phyloP scores from a whole-genome alignment of 2,888 invertebrate genomes.

The Priocnemis perturbator region DNA sequence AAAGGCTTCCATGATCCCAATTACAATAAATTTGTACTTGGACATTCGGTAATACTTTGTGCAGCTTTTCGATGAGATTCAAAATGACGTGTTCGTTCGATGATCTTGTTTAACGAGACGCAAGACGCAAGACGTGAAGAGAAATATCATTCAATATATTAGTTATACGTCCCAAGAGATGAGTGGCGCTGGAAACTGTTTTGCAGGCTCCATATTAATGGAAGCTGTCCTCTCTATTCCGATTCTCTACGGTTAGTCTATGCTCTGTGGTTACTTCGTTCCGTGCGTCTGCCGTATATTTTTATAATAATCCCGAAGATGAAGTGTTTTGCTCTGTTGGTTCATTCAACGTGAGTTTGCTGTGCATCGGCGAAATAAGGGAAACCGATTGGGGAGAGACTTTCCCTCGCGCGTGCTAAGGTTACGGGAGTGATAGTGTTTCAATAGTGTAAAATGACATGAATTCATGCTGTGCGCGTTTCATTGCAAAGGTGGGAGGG shows the following conservation, averaged over 20 bases:
- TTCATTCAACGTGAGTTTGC: neutral
- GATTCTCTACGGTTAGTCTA: conserved; percentile 31
- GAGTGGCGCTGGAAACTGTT: too few relatives aligned
- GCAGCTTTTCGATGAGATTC: too few relatives aligned
- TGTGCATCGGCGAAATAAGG: conserved; percentile 10
- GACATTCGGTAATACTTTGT: too few relatives aligned
- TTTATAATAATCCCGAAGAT: conserved; percentile 25
- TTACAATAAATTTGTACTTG: too few relatives aligned
- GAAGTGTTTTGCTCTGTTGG: conserved; percentile 15
- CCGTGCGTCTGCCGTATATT: conserved; percentile 34
- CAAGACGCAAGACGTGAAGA: too few relatives aligned
- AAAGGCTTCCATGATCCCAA: too few relatives aligned
- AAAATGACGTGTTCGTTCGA: too few relatives aligned
- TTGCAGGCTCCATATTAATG: too few relatives aligned
- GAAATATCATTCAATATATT: too few relatives aligned
- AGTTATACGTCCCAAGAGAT: too few relatives aligned
- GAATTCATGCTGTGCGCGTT: conserved; percentile 50
- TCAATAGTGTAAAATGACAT: conserved; percentile 44
- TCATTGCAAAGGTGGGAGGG: conserved; percentile 40
- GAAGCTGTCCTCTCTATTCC: neutral
- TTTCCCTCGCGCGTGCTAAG: conserved; percentile 1
- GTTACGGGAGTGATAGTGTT: conserved; percentile 21
- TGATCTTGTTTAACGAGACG: too few relatives aligned
- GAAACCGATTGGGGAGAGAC: conserved; percentile 12
- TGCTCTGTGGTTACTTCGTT: conserved; percentile 37